Evolutionary conservation across 2,797 vertebrate species (phyloP).

Genomic region (Graptemys geographica): DNA sequence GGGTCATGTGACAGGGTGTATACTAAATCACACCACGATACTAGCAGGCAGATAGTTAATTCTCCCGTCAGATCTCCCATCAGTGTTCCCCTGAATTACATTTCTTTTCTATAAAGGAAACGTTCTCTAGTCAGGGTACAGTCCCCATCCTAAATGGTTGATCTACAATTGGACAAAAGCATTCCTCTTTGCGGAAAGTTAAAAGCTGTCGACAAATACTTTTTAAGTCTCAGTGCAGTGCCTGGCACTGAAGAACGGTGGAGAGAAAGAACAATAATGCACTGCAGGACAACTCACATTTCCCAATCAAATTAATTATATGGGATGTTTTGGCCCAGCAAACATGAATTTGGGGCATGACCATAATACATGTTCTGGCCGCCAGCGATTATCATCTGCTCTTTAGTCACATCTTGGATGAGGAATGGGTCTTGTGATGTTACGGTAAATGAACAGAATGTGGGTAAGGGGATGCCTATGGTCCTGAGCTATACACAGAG

Average conservation of each 20-base stretch:
- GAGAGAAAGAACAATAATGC: constrained; percentile 35
- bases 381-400: constrained; percentile 43
- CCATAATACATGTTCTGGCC: constrained; percentile 1
- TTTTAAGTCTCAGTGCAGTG: not conserved
- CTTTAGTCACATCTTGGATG: constrained; percentile 56
- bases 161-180: not conserved
- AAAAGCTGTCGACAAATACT: constrained; percentile 24
- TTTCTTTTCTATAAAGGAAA: not conserved
- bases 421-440: constrained; percentile 4
- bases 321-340: constrained; percentile 41
- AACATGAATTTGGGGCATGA: constrained; percentile 37
- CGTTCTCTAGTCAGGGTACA: not conserved
- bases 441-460: constrained; percentile 4
- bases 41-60: not conserved
- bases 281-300: constrained; percentile 34
- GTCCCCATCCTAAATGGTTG: not conserved
- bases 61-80: not conserved
- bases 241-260: not conserved
- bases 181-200: not conserved
- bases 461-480: not conserved
- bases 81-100: not conserved
- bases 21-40: not conserved
- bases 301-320: constrained; percentile 54
- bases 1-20: not conserved
- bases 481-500: not conserved